Conservation (phyloP, 2,797 vertebrate species). For the Sus cebifrons region DNA sequence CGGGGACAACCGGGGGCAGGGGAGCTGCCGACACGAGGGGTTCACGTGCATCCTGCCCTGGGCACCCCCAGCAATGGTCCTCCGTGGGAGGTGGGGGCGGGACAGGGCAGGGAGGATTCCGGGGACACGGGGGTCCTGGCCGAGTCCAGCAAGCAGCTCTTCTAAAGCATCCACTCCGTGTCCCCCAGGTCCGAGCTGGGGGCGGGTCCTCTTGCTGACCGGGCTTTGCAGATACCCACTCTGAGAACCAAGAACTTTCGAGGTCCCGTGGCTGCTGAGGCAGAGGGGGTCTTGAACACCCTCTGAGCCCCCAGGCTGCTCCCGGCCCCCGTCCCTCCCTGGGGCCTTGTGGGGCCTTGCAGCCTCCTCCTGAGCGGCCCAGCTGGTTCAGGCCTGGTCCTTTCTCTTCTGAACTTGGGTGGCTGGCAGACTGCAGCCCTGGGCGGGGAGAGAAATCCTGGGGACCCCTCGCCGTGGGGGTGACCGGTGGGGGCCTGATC, state of each 20-base stretch:
- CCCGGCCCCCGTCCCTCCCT: accelerated
- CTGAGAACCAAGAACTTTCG: background rate
- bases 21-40: background rate
- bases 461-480: background rate
- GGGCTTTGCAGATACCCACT: accelerated
- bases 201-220: background rate
- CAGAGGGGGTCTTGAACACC: background rate
- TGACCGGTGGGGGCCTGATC: accelerated
- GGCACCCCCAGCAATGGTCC: too few species aligned
- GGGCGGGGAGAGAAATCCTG: background rate
- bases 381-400: too few species aligned
- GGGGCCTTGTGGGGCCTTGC: background rate
- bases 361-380: background rate
- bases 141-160: background rate
- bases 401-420: background rate
- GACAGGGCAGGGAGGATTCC: background rate
- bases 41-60: background rate
- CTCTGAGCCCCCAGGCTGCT: background rate
- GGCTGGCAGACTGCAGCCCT: background rate
- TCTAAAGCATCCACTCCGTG: accelerated
- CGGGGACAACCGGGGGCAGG: background rate
- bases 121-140: background rate
- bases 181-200: accelerated
- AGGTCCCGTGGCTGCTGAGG: background rate
- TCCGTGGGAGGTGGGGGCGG: too few species aligned